Evolutionary conservation across 1,140 invertebrate species (phyloP).

Genomic region (Asobara japonica): DNA sequence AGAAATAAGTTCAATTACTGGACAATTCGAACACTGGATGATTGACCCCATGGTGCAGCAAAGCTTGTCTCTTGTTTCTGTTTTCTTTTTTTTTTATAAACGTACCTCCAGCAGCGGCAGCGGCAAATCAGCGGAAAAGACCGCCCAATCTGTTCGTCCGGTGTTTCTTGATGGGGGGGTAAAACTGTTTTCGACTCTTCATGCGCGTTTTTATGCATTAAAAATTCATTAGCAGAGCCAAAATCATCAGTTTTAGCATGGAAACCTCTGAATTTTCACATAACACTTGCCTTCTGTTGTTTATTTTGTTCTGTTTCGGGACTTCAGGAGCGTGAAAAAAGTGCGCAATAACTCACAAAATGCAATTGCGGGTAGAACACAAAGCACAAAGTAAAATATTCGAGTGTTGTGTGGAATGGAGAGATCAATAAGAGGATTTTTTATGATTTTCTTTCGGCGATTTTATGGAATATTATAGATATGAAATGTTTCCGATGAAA

Average conservation of each 20-base stretch:
- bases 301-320: not conserved
- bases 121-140: constrained; percentile 57
- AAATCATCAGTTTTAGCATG: not conserved
- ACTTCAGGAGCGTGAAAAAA: constrained; percentile 2
- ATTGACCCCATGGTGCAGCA: too few species aligned
- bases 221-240: not conserved
- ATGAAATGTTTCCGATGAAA: too few species aligned
- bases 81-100: constrained; percentile 45
- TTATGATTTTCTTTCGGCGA: too few species aligned
- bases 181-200: constrained; percentile 42
- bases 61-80: constrained; percentile 45
- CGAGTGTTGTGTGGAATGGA: not conserved
- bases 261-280: not conserved
- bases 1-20: too few species aligned
- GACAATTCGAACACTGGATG: too few species aligned
- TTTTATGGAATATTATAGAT: too few species aligned
- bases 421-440: not conserved
- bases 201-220: not conserved
- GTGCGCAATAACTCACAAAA: constrained; percentile 12
- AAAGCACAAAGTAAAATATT: constrained; percentile 7
- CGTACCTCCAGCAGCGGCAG: constrained; percentile 65
- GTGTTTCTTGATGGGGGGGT: constrained; percentile 54
- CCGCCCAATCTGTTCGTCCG: constrained; percentile 55
- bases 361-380: not conserved
- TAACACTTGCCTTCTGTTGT: not conserved